phyloP scores from a whole-genome alignment of 1,140 invertebrate genomes.

The Coenobita brevimanus region DNA sequence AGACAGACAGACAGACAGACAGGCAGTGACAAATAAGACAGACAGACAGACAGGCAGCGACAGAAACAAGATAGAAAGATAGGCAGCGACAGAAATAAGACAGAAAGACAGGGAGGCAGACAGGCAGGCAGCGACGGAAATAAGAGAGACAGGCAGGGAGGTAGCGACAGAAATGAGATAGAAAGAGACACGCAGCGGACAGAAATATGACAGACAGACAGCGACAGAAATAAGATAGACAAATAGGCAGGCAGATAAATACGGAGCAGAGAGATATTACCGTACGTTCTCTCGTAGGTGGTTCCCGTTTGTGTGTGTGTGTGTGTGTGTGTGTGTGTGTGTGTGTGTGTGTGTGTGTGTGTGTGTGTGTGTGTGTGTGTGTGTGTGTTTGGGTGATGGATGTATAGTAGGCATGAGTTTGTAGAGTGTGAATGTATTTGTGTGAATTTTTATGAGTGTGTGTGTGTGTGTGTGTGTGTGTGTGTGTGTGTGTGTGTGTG shows the following conservation, averaged over 20 bases:
- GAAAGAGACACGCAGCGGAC: neutral
- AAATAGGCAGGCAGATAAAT: neutral
- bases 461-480: slow-evolving; percentile 15
- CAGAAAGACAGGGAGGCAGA: neutral
- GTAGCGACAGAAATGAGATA: neutral
- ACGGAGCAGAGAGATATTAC: too few species aligned
- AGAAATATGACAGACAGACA: slow-evolving; percentile 4
- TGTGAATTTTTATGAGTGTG: slow-evolving; percentile 1
- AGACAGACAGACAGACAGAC: too few species aligned
- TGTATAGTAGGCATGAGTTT: neutral
- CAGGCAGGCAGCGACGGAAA: neutral
- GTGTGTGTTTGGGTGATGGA: neutral
- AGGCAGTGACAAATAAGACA: too few species aligned
- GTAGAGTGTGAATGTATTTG: neutral
- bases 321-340: slow-evolving; percentile 13
- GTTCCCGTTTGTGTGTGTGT: slow-evolving; percentile 8
- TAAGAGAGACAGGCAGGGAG: too few species aligned
- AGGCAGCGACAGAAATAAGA: too few species aligned
- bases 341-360: neutral
- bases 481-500: neutral
- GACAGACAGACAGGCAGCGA: too few species aligned
- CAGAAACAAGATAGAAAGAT: neutral
- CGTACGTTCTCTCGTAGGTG: too few species aligned
- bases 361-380: slow-evolving; percentile 25
- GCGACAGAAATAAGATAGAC: neutral